phyloP scores from a whole-genome alignment of 2,888 invertebrate genomes.

The Drosophila demipolita region DNA sequence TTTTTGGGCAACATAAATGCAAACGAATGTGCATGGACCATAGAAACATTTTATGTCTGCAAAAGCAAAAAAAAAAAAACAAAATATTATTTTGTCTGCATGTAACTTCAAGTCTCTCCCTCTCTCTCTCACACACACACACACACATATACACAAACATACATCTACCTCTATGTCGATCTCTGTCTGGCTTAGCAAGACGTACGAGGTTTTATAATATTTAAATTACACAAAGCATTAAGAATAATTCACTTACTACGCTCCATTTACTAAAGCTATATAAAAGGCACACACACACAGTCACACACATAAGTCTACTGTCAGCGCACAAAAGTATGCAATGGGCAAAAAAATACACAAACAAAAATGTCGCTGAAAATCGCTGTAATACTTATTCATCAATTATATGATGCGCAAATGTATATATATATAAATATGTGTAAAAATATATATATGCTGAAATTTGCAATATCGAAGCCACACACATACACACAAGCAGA shows the following conservation, averaged over 20 bases:
- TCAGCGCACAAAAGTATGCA: conserved; percentile 55
- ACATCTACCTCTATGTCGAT: conserved; percentile 3
- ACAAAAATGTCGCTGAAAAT: conserved; percentile 75
- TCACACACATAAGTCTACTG: conserved; percentile 33
- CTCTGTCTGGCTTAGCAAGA: conserved; percentile 27
- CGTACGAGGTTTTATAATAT: conserved; percentile 70
- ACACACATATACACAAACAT: neutral
- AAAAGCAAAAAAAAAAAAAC: conserved; percentile 34
- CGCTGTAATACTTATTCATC: conserved; percentile 82
- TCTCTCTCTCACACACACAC: neutral
- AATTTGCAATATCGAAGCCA: conserved; percentile 76
- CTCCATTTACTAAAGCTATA: conserved; percentile 78
- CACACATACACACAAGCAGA: conserved; percentile 37
- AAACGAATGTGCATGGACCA: conserved; percentile 26
- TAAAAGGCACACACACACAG: conserved; percentile 43
- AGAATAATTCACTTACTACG: conserved; percentile 80
- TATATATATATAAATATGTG: conserved; percentile 24
- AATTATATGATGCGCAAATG: conserved; percentile 83
- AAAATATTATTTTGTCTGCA: conserved; percentile 47
- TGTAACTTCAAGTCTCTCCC: conserved; percentile 17
- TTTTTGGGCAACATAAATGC: conserved; percentile 37
- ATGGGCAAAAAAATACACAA: conserved; percentile 18
- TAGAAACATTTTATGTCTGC: conserved; percentile 39
- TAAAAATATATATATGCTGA: conserved; percentile 55
- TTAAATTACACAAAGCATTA: conserved; percentile 80